Percentiles rank a stretch among this genome's conserved stretches.
These are phyloP conservation scores for Phoenicopterus ruber DNA, from an alignment of 2,113 vertebrate species.

Conservation along the genomic window DNA sequence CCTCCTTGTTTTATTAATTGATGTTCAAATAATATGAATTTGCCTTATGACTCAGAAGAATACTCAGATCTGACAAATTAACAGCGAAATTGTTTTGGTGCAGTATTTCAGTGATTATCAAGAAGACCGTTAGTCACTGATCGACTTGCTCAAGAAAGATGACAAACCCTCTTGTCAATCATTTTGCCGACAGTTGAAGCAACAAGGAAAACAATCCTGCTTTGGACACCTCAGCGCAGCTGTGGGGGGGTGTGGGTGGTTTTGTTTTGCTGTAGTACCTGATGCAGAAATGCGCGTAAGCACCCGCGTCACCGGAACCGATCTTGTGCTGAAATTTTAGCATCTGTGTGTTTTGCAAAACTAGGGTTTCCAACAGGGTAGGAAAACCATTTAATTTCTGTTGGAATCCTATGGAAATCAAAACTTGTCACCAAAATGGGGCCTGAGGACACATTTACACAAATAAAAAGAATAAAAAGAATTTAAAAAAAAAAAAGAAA, in stretches of 20 bases:
- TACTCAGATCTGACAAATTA: conserved; percentile 50
- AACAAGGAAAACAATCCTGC: not conserved
- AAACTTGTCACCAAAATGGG: not conserved
- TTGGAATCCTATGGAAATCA: not conserved
- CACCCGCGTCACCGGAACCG: rapidly evolving
- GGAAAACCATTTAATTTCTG: not conserved
- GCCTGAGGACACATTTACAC: not conserved
- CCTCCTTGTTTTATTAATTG: conserved; percentile 16
- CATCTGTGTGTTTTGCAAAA: not conserved
- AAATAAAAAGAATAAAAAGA: not conserved
- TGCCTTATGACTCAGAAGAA: conserved; percentile 34
- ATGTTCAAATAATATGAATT: conserved; percentile 22
- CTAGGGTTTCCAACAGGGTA: not conserved
- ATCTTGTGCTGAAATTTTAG: not conserved
- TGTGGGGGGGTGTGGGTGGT: not conserved
- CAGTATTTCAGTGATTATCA: not conserved
- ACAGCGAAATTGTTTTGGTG: conserved; percentile 21
- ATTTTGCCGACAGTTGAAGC: not conserved
- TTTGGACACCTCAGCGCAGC: not conserved
- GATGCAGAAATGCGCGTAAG: not conserved
- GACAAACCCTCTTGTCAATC: not conserved
- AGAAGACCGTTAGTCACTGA: not conserved
- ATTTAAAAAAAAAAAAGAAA: too few species aligned
- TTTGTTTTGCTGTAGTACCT: not conserved
- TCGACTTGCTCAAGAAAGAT: not conserved